Evolutionary conservation across 2,797 vertebrate species (phyloP).

Genomic region (Synanceia verrucosa): DNA sequence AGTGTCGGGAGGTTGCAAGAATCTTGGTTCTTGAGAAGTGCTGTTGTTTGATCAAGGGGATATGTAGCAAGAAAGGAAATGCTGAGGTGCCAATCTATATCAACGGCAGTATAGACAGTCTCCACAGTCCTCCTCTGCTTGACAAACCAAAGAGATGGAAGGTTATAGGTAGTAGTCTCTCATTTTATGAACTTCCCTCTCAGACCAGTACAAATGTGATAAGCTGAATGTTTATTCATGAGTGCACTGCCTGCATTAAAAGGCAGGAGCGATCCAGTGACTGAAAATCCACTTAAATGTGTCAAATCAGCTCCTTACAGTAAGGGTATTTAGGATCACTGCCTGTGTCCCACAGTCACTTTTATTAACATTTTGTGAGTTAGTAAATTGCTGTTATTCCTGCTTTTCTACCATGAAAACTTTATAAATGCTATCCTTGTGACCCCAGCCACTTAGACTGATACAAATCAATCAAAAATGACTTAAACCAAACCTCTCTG

Average conservation of each 20-base stretch:
- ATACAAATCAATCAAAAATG: constrained; percentile 6
- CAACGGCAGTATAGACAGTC: constrained; percentile 25
- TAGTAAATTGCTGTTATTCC: constrained; percentile 16
- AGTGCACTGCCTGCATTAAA: background rate
- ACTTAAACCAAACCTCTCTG: background rate
- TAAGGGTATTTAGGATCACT: background rate
- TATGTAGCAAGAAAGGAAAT: constrained; percentile 48
- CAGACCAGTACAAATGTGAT: background rate
- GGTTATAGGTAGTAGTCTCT: background rate
- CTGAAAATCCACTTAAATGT: constrained; percentile 19
- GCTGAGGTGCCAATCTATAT: constrained; percentile 50
- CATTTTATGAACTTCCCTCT: constrained; percentile 5
- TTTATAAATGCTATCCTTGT: constrained; percentile 2
- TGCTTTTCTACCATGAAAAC: constrained; percentile 1
- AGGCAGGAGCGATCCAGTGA: background rate
- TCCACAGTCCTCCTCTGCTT: constrained; percentile 21
- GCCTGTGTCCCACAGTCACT: background rate
- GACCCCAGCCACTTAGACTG: background rate
- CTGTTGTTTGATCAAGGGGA: constrained; percentile 71
- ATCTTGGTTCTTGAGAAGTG: constrained; percentile 62
- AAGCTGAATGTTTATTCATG: constrained; percentile 17
- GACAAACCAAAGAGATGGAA: constrained; percentile 10
- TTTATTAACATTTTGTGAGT: constrained; percentile 4
- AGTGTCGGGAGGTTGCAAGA: constrained; percentile 62
- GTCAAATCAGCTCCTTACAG: constrained; percentile 4